Percentiles rank a stretch among this genome's conserved stretches.
Evolutionary conservation across 2,797 vertebrate genomes (phyloP).

Genomic region (Esox lucius): DNA sequence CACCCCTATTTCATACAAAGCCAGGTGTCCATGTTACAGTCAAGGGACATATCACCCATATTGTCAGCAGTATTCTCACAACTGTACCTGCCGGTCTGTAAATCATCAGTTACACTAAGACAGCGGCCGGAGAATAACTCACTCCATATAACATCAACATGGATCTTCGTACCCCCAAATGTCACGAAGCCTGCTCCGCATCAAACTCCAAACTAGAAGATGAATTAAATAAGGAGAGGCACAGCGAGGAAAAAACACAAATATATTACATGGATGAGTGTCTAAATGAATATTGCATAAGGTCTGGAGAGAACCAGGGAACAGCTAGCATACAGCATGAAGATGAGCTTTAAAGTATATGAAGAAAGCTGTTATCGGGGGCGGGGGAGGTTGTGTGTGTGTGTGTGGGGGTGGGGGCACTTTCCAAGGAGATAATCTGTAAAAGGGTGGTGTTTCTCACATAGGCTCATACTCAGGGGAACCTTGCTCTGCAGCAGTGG

Average conservation of each 20-base stretch:
- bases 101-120: no score
- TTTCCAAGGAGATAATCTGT: not conserved
- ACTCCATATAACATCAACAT: not conserved
- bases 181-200: slow-evolving; percentile 8
- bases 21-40: not conserved
- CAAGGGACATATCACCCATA: not conserved
- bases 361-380: not conserved
- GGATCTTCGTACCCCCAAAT: not conserved
- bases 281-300: slow-evolving; percentile 25
- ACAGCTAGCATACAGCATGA: not conserved
- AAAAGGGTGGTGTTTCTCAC: not conserved
- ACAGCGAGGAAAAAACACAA: slow-evolving; percentile 9
- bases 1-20: no score
- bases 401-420: not conserved
- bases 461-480: not conserved
- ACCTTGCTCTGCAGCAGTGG: not conserved
- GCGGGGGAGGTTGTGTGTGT: not conserved
- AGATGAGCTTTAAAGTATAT: not conserved
- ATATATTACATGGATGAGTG: slow-evolving; percentile 19
- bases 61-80: not conserved
- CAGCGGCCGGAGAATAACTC: not conserved
- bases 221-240: not conserved
- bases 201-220: slow-evolving; percentile 12
- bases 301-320: not conserved
- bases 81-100: no score